phyloP scores from a whole-genome alignment of 1,140 invertebrate species.

The Marisa cornuarietis region DNA sequence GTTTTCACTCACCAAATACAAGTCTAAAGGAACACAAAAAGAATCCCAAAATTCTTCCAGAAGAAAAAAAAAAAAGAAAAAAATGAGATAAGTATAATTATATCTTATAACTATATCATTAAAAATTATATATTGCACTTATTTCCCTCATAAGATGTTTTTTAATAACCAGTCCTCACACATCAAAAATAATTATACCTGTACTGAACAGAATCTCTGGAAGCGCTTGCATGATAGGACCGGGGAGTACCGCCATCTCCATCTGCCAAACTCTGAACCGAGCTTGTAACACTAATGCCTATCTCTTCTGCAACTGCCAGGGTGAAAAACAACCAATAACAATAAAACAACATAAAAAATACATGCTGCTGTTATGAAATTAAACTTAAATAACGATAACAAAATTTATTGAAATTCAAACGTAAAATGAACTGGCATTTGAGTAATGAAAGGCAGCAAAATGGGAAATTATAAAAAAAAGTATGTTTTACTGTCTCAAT shows the following conservation, averaged over 20 bases:
- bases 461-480: background rate
- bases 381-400: background rate
- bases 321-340: background rate
- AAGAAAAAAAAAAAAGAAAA: too few relatives aligned
- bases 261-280: conserved; percentile 26
- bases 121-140: too few relatives aligned
- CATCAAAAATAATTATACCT: background rate
- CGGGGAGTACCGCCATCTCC: conserved; percentile 20
- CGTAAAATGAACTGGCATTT: background rate
- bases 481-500: background rate
- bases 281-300: conserved; percentile 21
- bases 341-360: background rate
- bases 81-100: too few relatives aligned
- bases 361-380: background rate
- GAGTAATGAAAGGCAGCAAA: background rate
- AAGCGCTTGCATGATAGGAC: background rate
- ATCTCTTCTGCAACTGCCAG: conserved; percentile 24
- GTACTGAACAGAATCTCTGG: background rate
- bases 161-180: too few relatives aligned
- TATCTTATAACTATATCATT: too few relatives aligned
- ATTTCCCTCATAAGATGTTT: too few relatives aligned
- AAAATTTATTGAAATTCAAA: background rate
- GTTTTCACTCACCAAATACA: too few relatives aligned
- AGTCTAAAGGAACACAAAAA: too few relatives aligned
- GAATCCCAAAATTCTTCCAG: too few relatives aligned